Evolutionary conservation across 2,113 vertebrate genomes (phyloP).

Genomic region (Terrapene triunguis): DNA sequence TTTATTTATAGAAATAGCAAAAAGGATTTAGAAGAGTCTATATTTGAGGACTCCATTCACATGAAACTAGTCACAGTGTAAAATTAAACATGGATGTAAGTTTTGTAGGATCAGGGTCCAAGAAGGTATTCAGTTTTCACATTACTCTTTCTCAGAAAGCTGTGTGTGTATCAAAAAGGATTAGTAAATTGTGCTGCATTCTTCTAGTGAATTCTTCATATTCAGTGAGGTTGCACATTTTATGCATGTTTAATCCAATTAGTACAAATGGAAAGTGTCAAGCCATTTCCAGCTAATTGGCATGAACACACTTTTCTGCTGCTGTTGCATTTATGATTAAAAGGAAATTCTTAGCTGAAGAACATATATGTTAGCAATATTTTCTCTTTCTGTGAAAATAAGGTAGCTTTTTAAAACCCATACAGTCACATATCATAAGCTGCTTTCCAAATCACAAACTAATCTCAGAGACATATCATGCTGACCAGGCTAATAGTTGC

Average conservation of each 20-base stretch:
- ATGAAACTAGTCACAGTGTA: not conserved
- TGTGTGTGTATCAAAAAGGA: not conserved
- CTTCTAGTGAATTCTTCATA: not conserved
- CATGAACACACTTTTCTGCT: not conserved
- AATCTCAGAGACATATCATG: not conserved
- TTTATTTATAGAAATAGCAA: not conserved
- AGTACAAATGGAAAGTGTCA: conserved; percentile 1
- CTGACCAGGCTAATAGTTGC: not conserved
- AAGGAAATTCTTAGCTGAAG: not conserved
- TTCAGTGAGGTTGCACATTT: not conserved
- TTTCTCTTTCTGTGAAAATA: not conserved
- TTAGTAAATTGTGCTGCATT: not conserved
- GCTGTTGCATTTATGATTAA: not conserved
- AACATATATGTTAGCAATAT: not conserved
- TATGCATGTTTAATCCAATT: not conserved
- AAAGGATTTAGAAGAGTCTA: not conserved
- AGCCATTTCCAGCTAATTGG: not conserved
- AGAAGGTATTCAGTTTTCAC: not conserved
- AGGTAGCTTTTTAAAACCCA: not conserved
- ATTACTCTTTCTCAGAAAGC: not conserved
- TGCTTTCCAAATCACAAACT: not conserved
- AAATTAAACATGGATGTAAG: not conserved
- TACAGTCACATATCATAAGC: not conserved
- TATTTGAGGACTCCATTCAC: not conserved
- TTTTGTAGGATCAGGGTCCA: not conserved